Evolutionary conservation across 2,113 vertebrate species (phyloP).

Genomic region (Phrynosoma platyrhinos): DNA sequence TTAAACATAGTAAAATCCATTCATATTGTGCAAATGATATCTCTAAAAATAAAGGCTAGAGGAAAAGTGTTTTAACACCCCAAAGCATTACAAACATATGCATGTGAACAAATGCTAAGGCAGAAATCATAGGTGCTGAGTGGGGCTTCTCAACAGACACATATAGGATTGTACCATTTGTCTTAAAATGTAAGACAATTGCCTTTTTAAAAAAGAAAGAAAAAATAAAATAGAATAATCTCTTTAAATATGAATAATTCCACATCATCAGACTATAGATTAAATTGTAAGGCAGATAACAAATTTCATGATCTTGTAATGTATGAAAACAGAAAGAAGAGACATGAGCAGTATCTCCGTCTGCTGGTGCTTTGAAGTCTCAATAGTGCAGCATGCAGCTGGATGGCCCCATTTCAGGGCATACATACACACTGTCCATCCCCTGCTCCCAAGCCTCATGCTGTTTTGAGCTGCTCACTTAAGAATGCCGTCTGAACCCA

Average conservation of each 20-base stretch:
- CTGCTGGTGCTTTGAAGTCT: constrained; percentile 22
- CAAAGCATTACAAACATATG: background rate
- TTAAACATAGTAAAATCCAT: too few species aligned
- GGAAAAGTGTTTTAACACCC: background rate
- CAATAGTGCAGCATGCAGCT: background rate
- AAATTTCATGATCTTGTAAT: accelerated
- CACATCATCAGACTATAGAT: background rate
- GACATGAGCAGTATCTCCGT: background rate
- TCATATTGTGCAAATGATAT: accelerated
- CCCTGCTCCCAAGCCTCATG: constrained; percentile 52
- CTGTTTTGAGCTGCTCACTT: constrained; percentile 60
- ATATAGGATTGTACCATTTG: background rate
- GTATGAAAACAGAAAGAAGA: background rate
- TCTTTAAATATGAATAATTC: constrained; percentile 10
- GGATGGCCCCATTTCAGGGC: constrained; percentile 1
- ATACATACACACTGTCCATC: constrained; percentile 38
- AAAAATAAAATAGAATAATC: background rate
- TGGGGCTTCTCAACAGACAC: background rate
- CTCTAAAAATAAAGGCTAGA: background rate
- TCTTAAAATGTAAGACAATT: background rate
- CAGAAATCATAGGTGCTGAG: background rate
- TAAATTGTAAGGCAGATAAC: background rate
- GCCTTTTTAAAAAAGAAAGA: background rate
- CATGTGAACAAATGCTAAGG: background rate
- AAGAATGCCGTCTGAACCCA: constrained; percentile 53